Evolutionary conservation across 2,113 vertebrate genomes (phyloP).

Genomic region (Delphinus delphis): DNA sequence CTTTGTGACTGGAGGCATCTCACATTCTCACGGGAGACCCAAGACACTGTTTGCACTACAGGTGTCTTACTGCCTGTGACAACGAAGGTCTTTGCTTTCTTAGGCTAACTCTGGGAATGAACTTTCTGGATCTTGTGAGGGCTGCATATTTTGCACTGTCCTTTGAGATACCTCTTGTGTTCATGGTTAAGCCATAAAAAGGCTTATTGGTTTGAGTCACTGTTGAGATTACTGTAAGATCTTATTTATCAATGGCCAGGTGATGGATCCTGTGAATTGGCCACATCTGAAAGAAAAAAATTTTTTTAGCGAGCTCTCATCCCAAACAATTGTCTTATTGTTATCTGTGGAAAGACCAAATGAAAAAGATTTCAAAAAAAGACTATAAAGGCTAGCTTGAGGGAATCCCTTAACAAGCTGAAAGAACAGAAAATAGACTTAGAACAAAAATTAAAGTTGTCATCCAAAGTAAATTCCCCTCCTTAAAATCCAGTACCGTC

Average conservation of each 20-base stretch:
- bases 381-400: not conserved
- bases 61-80: not conserved
- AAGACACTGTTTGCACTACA: not conserved
- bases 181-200: not conserved
- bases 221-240: not conserved
- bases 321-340: not conserved
- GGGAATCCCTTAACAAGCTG: not conserved
- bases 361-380: not conserved
- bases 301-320: not conserved
- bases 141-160: not conserved
- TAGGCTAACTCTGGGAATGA: not conserved
- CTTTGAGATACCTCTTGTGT: not conserved
- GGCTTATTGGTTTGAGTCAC: not conserved
- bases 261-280: not conserved
- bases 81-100: not conserved
- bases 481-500: not conserved
- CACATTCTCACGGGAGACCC: not conserved
- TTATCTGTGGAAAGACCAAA: not conserved
- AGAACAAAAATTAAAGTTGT: not conserved
- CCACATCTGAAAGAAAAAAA: not conserved
- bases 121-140: not conserved
- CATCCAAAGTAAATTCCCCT: not conserved
- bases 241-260: not conserved
- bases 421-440: not conserved
- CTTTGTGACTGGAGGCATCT: not conserved